Base-by-base conservation (phyloP, 2,797 vertebrate species). In the Melanotaenia pygmaea region DNA sequence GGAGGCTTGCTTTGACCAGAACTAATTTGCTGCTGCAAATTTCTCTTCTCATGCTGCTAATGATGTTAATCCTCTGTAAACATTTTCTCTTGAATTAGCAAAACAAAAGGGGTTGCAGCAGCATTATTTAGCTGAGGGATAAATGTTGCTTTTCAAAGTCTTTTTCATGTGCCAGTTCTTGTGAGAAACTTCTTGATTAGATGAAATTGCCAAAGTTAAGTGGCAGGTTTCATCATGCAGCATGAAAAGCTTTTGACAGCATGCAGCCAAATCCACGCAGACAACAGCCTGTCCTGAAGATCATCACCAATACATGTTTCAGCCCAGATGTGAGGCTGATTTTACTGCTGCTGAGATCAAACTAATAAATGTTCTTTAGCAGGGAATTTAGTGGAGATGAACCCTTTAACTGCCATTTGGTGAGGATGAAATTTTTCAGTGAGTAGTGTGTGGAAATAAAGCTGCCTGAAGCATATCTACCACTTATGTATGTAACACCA, bases 301-400 rank as follows among this genome's bases (percentile, higher is more conserved):
- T 47, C n/a, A 10, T 43, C 34, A 11, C 53, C 30, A 72, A 62
- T 47, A 51, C 20, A 26, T 4, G 0, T 71, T 60, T 60, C 13
- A 18, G 30, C 68, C 45, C 53, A 54, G 43, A 58, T 45, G 60
- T 40, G 20, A 62, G 67, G 68, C 32, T 47, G 9, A 68, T 71
- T 43, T 35, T 64, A 11, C 13, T 3, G 26, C 28, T 37, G 51
- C 59, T 3, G 11, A 22, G 56, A 76, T 70, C 69, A 77, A 67
- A 69, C n/a, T 81, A 60, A 76, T 77, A 47, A 82, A 83, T 79
- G 68, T 76, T 70, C 13, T 67, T 84, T 81, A 70, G 47, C 45
- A 53, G n/a, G 32, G 30, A 83, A 67, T 79, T 81, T 63, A 71
- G 66, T 13, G 11, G 38, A 62, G 45, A 76, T 79, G 74, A 22